Evolutionary conservation across 2,113 vertebrate species (phyloP).

Genomic region (Sander lucioperca): DNA sequence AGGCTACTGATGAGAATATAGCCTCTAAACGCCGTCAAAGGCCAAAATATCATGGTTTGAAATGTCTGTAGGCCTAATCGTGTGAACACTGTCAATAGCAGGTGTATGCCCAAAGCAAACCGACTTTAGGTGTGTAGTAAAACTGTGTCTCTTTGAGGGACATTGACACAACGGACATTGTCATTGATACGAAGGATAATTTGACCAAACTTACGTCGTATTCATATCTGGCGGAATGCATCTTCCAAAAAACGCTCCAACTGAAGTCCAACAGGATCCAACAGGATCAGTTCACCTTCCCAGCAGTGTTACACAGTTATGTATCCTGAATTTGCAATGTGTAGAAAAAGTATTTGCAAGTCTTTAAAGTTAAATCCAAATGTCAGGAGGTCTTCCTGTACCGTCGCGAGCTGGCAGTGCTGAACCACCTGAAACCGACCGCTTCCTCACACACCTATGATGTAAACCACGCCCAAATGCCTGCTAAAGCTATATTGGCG

Average conservation of each 20-base stretch:
- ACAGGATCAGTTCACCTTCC: not conserved
- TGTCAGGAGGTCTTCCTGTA: not conserved
- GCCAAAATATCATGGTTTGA: not conserved
- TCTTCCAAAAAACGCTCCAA: slow-evolving; percentile 23
- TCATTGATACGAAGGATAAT: not conserved
- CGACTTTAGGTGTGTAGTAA: not conserved
- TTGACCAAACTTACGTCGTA: slow-evolving; percentile 64
- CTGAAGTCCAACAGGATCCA: not conserved
- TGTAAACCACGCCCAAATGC: slow-evolving; percentile 57
- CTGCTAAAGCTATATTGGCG: slow-evolving; percentile 6
- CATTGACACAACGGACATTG: too few relatives aligned
- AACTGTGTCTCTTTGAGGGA: not conserved
- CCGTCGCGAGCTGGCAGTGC: not conserved
- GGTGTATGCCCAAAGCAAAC: too few relatives aligned
- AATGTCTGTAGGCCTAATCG: not conserved
- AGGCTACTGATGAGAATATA: not conserved
- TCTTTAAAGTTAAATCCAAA: not conserved
- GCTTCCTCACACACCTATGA: slow-evolving; percentile 44
- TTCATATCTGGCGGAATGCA: slow-evolving; percentile 67
- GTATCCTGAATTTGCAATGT: too few relatives aligned
- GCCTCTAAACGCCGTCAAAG: not conserved
- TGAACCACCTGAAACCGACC: slow-evolving; percentile 28
- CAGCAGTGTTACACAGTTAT: not conserved
- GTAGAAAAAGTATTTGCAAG: not conserved
- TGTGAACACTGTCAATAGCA: not conserved